phyloP scores from a whole-genome alignment of 1,140 invertebrate species.

The Spodoptera litura region DNA sequence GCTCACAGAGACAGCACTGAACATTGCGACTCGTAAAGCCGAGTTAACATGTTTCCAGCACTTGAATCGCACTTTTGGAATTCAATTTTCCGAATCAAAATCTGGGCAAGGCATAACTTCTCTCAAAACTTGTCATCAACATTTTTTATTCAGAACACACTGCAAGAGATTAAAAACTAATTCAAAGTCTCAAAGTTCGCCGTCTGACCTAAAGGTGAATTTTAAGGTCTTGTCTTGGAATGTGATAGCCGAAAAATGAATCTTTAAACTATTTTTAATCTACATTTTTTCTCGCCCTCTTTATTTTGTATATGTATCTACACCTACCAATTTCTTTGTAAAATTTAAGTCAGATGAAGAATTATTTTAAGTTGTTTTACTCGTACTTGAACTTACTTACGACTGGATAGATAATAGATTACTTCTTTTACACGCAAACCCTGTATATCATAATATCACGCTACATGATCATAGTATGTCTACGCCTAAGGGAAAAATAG shows the following conservation, averaged over 20 bases:
- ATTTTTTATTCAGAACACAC: not conserved
- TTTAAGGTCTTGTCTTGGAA: not conserved
- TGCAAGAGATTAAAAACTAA: slow-evolving; percentile 3
- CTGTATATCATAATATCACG: too few relatives aligned
- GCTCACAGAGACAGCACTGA: slow-evolving; percentile 10
- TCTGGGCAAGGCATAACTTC: not conserved
- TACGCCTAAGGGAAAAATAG: too few relatives aligned
- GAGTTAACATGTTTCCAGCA: slow-evolving; percentile 3
- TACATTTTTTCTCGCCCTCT: too few relatives aligned
- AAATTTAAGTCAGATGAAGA: too few relatives aligned
- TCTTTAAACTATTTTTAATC: not conserved
- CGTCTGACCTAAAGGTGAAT: not conserved
- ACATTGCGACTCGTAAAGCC: slow-evolving; percentile 34
- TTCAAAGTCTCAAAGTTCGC: not conserved
- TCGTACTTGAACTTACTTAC: too few relatives aligned
- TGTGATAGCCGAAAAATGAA: not conserved
- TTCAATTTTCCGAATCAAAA: not conserved
- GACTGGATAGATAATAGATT: too few relatives aligned
- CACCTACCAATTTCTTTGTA: too few relatives aligned
- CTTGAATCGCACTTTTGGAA: slow-evolving; percentile 4
- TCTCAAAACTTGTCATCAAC: not conserved
- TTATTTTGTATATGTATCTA: too few relatives aligned
- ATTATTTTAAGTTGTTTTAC: too few relatives aligned
- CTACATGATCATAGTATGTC: too few relatives aligned
- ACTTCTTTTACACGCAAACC: too few relatives aligned